A percentile compares a stretch with the other conserved stretches of the same genome.
phyloP scores from a whole-genome alignment of 2,888 invertebrate genomes.

The Meandrusa payeni region DNA sequence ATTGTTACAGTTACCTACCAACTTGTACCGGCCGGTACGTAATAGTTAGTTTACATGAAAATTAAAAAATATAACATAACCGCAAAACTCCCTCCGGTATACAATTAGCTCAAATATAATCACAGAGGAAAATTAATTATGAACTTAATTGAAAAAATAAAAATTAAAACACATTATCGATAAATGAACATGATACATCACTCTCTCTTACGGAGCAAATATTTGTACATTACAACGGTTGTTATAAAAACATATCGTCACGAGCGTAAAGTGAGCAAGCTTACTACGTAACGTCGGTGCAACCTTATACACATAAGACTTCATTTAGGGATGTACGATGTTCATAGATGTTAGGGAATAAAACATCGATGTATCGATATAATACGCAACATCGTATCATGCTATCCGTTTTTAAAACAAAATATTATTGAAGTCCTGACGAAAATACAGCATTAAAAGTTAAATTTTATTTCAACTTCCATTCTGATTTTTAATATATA shows the following conservation, averaged over 20 bases:
- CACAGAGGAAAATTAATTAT: conserved; percentile 23
- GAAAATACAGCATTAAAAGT: no score
- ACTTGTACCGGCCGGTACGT: conserved; percentile 51
- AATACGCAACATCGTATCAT: no score
- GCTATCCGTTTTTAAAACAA: no score
- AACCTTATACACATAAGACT: conserved; percentile 60
- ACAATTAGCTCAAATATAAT: conserved; percentile 24
- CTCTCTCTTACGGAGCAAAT: conserved; percentile 36
- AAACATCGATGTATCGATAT: no score
- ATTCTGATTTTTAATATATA: no score
- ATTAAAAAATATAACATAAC: conserved; percentile 36
- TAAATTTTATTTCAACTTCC: no score
- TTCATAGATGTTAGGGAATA: no score
- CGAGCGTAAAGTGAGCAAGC: background rate
- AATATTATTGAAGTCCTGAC: no score
- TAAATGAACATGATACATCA: conserved; percentile 18
- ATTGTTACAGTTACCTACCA: conserved; percentile 61
- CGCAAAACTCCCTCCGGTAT: conserved; percentile 31
- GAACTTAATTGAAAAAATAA: conserved; percentile 24
- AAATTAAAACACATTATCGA: conserved; percentile 16
- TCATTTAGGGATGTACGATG: no score
- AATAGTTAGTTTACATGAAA: conserved; percentile 39
- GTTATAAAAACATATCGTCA: conserved; percentile 34
- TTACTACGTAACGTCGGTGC: conserved; percentile 40
- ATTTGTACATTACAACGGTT: conserved; percentile 51